These are phyloP conservation scores for Ammospiza maritima DNA, from an alignment of 2,797 vertebrate species.

Conservation along the genomic window DNA sequence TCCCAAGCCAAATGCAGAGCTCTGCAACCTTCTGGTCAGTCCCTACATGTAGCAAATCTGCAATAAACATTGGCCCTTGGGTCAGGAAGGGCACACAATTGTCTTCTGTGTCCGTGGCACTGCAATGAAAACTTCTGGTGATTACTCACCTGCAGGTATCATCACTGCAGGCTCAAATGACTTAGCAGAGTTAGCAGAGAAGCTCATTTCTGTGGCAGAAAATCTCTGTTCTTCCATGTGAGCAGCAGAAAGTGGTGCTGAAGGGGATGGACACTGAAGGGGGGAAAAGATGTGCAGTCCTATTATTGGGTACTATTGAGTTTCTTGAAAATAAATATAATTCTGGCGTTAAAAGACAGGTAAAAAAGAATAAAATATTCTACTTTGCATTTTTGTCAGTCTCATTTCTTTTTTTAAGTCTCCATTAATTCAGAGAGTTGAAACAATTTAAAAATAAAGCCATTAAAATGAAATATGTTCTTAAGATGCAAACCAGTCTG, in stretches of 20 bases:
- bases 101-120: fast-evolving
- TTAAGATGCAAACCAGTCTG: constrained; percentile 8
- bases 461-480: constrained; percentile 29
- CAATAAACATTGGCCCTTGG: neutral
- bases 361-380: neutral
- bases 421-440: constrained; percentile 42
- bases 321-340: neutral
- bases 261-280: neutral
- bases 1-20: neutral
- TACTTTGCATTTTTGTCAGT: neutral
- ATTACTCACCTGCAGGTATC: neutral
- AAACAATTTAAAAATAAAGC: constrained; percentile 53
- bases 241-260: neutral
- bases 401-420: constrained; percentile 23
- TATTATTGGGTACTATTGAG: neutral
- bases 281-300: neutral
- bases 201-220: neutral
- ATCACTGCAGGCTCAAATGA: neutral
- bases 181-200: neutral
- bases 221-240: neutral
- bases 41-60: neutral
- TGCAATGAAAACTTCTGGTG: neutral
- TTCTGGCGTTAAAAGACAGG: neutral
- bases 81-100: neutral
- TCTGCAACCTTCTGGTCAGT: neutral